Evolutionary conservation across 2,113 vertebrate species (phyloP).

Genomic region (Trochalopteron elliotii): DNA sequence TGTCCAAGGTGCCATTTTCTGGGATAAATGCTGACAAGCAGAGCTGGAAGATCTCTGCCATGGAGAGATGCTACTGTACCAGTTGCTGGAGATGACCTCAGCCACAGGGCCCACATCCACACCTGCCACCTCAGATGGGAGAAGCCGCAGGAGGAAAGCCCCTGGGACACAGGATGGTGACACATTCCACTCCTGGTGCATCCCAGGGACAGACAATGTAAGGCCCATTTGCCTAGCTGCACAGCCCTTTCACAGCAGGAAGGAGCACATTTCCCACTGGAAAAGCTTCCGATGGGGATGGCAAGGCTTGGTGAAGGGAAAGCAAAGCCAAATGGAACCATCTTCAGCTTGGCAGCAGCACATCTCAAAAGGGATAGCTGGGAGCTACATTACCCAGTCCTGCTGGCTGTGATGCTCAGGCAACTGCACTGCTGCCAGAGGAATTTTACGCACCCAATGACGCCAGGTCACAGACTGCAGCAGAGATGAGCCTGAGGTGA

Average conservation of each 20-base stretch:
- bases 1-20: not conserved
- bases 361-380: not conserved
- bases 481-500: not conserved
- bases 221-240: not conserved
- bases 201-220: not conserved
- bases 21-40: not conserved
- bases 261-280: rapidly evolving
- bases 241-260: rapidly evolving
- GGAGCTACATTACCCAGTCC: rapidly evolving
- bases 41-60: not conserved
- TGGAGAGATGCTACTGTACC: not conserved
- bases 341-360: not conserved
- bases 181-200: not conserved
- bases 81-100: not conserved
- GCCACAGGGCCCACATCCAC: rapidly evolving
- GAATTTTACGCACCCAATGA: not conserved
- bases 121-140: not conserved
- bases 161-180: rapidly evolving
- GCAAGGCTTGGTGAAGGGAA: not conserved
- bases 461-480: not conserved
- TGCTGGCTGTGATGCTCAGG: not conserved
- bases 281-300: not conserved
- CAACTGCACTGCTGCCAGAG: not conserved
- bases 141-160: not conserved
- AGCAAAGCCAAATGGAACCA: not conserved